phyloP scores from a whole-genome alignment of 2,888 invertebrate species.

The Amphiduros pacificus region DNA sequence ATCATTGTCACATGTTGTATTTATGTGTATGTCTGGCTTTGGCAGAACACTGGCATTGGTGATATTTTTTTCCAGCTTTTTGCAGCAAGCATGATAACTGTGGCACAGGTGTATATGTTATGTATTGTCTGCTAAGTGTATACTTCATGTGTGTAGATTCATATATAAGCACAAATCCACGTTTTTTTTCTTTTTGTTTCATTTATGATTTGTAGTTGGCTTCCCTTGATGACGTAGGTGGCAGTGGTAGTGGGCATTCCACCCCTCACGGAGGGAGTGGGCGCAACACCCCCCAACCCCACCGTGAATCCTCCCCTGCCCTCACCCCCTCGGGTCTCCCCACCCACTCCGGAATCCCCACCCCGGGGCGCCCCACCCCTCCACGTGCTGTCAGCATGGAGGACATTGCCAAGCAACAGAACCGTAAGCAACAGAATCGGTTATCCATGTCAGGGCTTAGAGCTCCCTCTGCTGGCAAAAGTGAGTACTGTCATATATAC shows the following conservation, averaged over 20 bases:
- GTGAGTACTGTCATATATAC: too few species aligned
- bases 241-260: neutral
- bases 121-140: too few species aligned
- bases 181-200: neutral
- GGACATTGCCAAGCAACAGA: slow-evolving; percentile 26
- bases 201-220: slow-evolving; percentile 5
- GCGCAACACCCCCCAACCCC: neutral
- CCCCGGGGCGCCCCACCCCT: slow-evolving; percentile 14
- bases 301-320: neutral
- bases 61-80: too few species aligned
- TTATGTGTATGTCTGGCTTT: too few species aligned
- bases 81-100: too few species aligned
- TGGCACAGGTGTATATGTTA: too few species aligned
- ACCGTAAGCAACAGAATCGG: slow-evolving; percentile 19
- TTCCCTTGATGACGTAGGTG: slow-evolving; percentile 4
- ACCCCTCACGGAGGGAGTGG: neutral
- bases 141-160: too few species aligned
- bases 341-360: slow-evolving; percentile 10
- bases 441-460: slow-evolving; percentile 41
- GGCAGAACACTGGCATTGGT: too few species aligned
- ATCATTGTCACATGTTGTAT: too few species aligned
- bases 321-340: slow-evolving; percentile 8
- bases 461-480: slow-evolving; percentile 49
- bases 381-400: slow-evolving; percentile 24
- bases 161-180: too few species aligned